Base-by-base conservation (phyloP, 1,140 invertebrate species). In the Pseudomyrmex flavicornis region DNA sequence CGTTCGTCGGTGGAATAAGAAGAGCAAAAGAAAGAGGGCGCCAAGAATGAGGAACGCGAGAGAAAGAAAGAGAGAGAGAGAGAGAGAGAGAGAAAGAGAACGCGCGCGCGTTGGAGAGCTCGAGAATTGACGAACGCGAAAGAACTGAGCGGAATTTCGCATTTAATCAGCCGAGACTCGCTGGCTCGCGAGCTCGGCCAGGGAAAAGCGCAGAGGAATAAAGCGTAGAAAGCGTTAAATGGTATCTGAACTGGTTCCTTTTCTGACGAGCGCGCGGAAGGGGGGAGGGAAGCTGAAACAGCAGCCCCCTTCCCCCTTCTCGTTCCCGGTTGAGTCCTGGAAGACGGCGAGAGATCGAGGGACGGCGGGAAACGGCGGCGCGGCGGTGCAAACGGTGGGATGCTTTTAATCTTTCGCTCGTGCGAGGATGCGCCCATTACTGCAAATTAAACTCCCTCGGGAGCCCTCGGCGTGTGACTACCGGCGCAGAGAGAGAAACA, bases 381-480 rank as follows among this genome's bases (percentile, higher is more conserved):
- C 61, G 35, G 35, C 35, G 26, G 26, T 65, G 82, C 76, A 52
- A 69, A 56, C 76, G 87, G 82, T 82, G 88, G 74, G 85, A 35
- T 69, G 85, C 90, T 89, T 91, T 91, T 91, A 91, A 91, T 91
- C 88, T 90, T 91, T 91, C 83, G 85, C 85, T 89, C 85, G 88
- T 85, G 90, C 84, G 84, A 90, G 89, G 83, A 89, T 88, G 88
- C 87, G 80, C 90, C 88, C 89, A 91, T 91, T 91, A 91, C 90
- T 91, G 88, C 90, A 91, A 91, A 91, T 91, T 91, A 91, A 90
- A 91, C 89, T 89, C 88, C 79, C 85, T 75, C 84, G 86, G 73
- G 90, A 89, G 70, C 80, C 84, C 62, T 88, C 62, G 73, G 80
- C 74, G 83, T 90, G 88, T 88, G 89, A 90, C 85, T 89, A 75